phyloP scores from a whole-genome alignment of 2,797 vertebrate species.

The Spatula clypeata region DNA sequence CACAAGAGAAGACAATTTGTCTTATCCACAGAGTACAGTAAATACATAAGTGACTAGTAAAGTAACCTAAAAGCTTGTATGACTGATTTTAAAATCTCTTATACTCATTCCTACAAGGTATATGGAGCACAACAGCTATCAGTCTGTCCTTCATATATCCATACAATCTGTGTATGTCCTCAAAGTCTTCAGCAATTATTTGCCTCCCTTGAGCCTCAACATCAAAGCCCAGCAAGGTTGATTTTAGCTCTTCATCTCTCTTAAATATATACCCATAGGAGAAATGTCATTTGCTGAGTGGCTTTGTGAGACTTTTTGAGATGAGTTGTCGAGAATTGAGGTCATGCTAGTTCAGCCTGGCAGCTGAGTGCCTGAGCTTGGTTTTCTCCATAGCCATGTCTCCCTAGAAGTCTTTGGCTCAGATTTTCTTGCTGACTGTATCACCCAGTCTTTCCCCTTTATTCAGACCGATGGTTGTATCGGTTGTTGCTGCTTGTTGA shows the following conservation, averaged over 20 bases:
- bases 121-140: background rate
- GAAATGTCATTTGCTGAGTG: conserved; percentile 25
- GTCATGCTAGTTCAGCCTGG: background rate
- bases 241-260: conserved; percentile 18
- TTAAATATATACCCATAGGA: background rate
- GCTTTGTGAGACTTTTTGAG: background rate
- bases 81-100: background rate
- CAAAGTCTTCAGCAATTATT: background rate
- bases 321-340: conserved; percentile 20
- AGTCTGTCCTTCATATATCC: background rate
- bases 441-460: background rate
- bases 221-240: background rate
- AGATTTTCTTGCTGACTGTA: background rate
- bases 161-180: background rate
- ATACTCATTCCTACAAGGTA: accelerated
- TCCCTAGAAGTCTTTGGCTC: background rate
- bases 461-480: background rate
- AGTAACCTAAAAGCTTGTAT: background rate
- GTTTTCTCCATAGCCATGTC: background rate
- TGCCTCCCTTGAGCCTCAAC: background rate
- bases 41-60: background rate
- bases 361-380: background rate
- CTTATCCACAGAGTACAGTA: background rate
- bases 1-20: no score
- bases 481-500: conserved; percentile 1